Evolutionary conservation across 1,140 invertebrate species (phyloP), one percentile per base, ranked within the genome.

Genomic region (Bursaphelenchus mucronatus): DNA sequence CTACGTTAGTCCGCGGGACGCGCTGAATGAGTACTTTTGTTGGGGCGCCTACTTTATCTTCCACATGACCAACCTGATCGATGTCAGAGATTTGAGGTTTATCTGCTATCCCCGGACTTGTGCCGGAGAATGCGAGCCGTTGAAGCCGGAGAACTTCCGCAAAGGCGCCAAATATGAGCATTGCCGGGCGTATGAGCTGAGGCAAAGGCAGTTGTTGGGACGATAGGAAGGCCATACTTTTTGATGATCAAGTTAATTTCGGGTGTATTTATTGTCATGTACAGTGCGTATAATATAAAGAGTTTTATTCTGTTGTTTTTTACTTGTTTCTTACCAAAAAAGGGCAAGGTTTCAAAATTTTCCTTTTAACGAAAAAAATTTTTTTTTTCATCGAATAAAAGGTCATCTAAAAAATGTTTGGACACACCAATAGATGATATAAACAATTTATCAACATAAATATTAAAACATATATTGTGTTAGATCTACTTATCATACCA

Each of bases 81-180:
- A 78, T 55, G 69, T 78, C 46, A 66, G 79, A 17, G 46, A 68
- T 41, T 46, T 76, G 56, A 63, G 72, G 17, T 81, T 78, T 57
- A 69, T 79, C 44, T 78, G 76, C 55, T 78, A 79, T 64, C 79
- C 76, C 9, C 66, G 76, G n/a, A 80, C 75, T 13, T 81, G 71
- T 63, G 76, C 76, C 57, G 76, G 76, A 44, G 76, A 78, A 73
- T 78, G 76, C 65, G 76, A 78, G 46, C 76, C 76, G 3, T 40
- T 78, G 21, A 57, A 61, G 13, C 79, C 79, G 1, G 69, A 65
- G 39, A 75, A 78, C 45, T 78, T 82, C 54, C 19, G 54, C 15
- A 64, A 64, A 41, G 69, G 63, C 52, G 76, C 59, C 17, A 81
- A 79, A 61, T 78, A 75, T 52, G 73, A 79, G 50, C 69, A 79